Conservation (phyloP, 2,113 vertebrate genomes). For the Tichodroma muraria region DNA sequence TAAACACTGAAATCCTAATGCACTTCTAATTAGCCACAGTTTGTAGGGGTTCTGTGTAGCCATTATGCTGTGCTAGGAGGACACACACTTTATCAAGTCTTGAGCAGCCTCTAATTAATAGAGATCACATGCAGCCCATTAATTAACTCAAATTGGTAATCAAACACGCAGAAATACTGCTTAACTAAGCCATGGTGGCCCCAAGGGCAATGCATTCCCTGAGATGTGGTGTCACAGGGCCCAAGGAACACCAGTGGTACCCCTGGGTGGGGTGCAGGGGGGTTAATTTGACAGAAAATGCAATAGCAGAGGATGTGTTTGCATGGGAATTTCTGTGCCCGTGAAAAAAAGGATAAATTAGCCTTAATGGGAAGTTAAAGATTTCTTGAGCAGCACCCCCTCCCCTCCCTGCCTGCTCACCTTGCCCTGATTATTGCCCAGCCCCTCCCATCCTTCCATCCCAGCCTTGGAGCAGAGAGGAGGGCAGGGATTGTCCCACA, state of each 20-base stretch:
- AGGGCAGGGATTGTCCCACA: not conserved
- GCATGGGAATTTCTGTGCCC: not conserved
- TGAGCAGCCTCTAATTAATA: slow-evolving; percentile 45
- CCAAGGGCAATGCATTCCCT: not conserved
- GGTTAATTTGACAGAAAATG: not conserved
- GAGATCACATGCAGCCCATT: slow-evolving; percentile 29
- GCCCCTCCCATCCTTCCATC: not conserved
- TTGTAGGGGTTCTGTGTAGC: slow-evolving; percentile 17
- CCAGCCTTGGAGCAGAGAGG: not conserved
- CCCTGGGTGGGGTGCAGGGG: not conserved
- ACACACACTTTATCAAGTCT: slow-evolving; percentile 39
- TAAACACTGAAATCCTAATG: not conserved
- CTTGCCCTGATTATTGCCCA: not conserved
- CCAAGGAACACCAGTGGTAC: not conserved
- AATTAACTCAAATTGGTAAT: slow-evolving; percentile 46
- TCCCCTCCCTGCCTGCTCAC: not conserved
- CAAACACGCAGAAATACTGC: slow-evolving; percentile 15
- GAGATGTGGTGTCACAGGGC: not conserved
- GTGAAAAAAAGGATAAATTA: not conserved
- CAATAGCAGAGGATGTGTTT: not conserved
- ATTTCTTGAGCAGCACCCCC: not conserved
- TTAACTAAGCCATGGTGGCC: not conserved
- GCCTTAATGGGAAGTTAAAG: not conserved
- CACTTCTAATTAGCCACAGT: slow-evolving; percentile 39
- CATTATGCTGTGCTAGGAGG: not conserved